phyloP scores from a whole-genome alignment of 35 echinoderm and acorn worm genomes.

The Heliocidaris tuberculata region DNA sequence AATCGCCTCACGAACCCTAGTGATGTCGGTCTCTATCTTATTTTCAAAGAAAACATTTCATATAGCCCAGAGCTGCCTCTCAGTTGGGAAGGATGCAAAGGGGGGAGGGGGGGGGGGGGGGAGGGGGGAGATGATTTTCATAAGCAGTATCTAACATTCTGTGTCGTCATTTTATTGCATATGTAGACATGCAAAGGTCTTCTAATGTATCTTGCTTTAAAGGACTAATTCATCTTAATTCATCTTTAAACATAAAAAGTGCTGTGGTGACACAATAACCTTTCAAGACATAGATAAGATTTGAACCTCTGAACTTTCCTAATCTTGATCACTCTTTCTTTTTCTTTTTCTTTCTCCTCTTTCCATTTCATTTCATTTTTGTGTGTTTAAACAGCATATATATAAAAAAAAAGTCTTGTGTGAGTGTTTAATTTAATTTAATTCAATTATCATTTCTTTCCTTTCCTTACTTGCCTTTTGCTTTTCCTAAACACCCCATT shows the following conservation, averaged over 20 bases:
- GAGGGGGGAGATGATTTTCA: background rate
- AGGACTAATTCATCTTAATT: background rate
- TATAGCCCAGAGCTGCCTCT: background rate
- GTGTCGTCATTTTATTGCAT: background rate
- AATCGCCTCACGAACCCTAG: background rate
- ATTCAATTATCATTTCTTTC: too few relatives aligned
- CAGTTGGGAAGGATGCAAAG: background rate
- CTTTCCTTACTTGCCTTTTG: too few relatives aligned
- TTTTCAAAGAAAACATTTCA: conserved; percentile 19
- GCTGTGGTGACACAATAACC: background rate
- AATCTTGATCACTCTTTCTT: too few relatives aligned
- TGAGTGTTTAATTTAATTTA: too few relatives aligned
- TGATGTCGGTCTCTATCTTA: background rate
- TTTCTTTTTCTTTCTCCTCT: too few relatives aligned
- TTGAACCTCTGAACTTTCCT: background rate
- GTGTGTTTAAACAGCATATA: too few relatives aligned
- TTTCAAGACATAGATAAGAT: background rate
- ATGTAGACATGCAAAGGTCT: background rate
- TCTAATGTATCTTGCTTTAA: background rate
- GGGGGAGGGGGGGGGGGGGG: too few relatives aligned
- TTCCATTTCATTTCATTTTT: too few relatives aligned
- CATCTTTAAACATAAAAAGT: background rate
- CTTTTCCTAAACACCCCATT: too few relatives aligned
- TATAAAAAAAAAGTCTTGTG: too few relatives aligned
- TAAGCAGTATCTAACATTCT: background rate